A percentile compares a stretch with the other conserved stretches of the same genome.
These are phyloP conservation scores for Lymantria dispar DNA, from an alignment of 2,888 invertebrate species.

Conservation along the genomic window DNA sequence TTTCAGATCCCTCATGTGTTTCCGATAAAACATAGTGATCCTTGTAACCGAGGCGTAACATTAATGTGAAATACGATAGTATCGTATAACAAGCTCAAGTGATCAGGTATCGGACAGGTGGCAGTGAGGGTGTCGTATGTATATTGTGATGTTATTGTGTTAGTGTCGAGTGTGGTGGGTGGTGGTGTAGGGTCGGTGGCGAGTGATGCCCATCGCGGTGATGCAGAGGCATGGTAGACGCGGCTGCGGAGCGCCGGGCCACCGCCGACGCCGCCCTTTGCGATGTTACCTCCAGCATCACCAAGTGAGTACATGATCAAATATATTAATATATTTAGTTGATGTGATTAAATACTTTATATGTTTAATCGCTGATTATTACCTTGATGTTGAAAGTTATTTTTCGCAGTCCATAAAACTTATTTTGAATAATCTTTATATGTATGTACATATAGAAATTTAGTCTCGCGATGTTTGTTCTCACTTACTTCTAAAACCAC, in stretches of 20 bases:
- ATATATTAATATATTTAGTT: neutral
- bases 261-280: constrained; percentile 69
- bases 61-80: constrained; percentile 29
- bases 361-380: too few species aligned
- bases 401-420: too few species aligned
- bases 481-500: too few species aligned
- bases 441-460: too few species aligned
- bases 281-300: constrained; percentile 67
- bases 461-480: too few species aligned
- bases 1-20: constrained; percentile 29
- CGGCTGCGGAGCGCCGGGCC: constrained; percentile 78
- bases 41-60: constrained; percentile 20
- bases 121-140: constrained; percentile 49
- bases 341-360: too few species aligned
- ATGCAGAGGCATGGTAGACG: constrained; percentile 82
- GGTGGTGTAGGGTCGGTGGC: constrained; percentile 56
- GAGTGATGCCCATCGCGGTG: constrained; percentile 78
- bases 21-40: constrained; percentile 22
- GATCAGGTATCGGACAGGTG: constrained; percentile 50
- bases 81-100: constrained; percentile 45
- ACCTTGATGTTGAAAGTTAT: too few species aligned
- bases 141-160: constrained; percentile 55
- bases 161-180: constrained; percentile 55
- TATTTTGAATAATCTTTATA: too few species aligned
- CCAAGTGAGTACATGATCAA: constrained; percentile 61